A percentile compares a stretch with the other conserved stretches of the same genome.
phyloP scores from a whole-genome alignment of 2,888 invertebrate species.

The Dascillus cervinus region DNA sequence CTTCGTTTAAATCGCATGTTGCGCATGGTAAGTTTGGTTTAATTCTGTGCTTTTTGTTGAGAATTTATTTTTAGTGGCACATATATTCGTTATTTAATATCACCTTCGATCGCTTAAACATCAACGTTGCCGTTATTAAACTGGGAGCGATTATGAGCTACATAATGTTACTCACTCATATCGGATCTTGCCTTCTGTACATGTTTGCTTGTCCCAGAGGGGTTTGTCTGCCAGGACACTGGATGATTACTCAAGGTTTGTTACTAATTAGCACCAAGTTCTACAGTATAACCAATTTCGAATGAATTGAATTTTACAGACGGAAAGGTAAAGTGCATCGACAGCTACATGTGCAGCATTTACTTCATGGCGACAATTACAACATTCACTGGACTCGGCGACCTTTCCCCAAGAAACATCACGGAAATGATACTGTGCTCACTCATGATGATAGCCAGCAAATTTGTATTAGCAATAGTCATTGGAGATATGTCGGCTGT shows the following conservation, averaged over 20 bases:
- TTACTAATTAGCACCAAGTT: background rate
- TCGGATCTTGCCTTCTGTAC: slow-evolving; percentile 18
- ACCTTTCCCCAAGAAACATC: slow-evolving; percentile 13
- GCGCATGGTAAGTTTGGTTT: slow-evolving; percentile 16
- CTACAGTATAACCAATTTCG: background rate
- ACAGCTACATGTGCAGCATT: slow-evolving; percentile 8
- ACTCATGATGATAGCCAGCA: slow-evolving; percentile 12
- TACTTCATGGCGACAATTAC: slow-evolving; percentile 15
- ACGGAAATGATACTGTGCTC: slow-evolving; percentile 14
- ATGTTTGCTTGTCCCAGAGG: slow-evolving; percentile 13
- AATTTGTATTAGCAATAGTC: slow-evolving; percentile 16
- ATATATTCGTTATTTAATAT: slow-evolving; percentile 19
- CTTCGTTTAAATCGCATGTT: slow-evolving; percentile 14
- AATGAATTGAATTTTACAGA: background rate
- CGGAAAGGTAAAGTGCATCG: background rate
- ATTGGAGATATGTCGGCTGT: slow-evolving; percentile 20
- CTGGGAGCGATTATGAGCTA: slow-evolving; percentile 17
- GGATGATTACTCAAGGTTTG: no score
- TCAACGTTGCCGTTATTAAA: slow-evolving; percentile 18
- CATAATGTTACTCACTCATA: slow-evolving; percentile 16
- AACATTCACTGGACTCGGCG: slow-evolving; percentile 17
- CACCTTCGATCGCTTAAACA: slow-evolving; percentile 20
- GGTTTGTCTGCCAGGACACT: slow-evolving; percentile 5
- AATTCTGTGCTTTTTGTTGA: background rate
- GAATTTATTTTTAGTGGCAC: slow-evolving; percentile 15